Evolutionary conservation across 2,113 vertebrate genomes (phyloP).

Genomic region (Tautogolabrus adspersus): DNA sequence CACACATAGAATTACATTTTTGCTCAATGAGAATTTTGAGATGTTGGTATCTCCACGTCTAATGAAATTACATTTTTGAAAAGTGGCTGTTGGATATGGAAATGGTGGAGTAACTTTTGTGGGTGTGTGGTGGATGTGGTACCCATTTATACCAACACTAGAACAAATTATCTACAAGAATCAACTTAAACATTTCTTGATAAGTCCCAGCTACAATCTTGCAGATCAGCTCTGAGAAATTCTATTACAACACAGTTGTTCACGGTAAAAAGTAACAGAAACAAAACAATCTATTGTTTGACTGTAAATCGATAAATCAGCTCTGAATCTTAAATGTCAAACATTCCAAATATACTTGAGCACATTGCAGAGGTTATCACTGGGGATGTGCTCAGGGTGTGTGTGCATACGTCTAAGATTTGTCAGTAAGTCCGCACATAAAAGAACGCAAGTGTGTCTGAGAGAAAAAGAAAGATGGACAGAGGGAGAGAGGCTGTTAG

Average conservation of each 20-base stretch:
- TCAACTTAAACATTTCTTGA: neutral
- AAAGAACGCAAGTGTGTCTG: conserved; percentile 1
- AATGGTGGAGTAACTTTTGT: too few relatives aligned
- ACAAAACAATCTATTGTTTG: neutral
- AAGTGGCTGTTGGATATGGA: too few relatives aligned
- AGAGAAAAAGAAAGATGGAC: neutral
- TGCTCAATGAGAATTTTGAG: neutral
- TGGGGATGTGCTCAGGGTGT: neutral
- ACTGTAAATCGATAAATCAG: neutral
- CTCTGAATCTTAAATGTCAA: neutral
- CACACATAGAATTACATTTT: neutral
- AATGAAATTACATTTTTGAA: neutral
- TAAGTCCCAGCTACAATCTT: neutral
- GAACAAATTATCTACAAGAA: neutral
- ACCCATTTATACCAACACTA: neutral
- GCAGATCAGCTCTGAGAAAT: neutral
- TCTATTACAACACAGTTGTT: neutral
- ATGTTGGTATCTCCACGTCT: neutral
- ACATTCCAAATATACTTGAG: neutral
- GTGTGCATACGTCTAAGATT: conserved; percentile 2
- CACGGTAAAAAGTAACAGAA: neutral
- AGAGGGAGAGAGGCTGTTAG: conserved; percentile 37
- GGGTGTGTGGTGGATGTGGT: too few relatives aligned
- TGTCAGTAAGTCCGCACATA: conserved; percentile 7
- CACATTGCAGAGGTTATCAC: neutral